Evolutionary conservation across 2,113 vertebrate species (phyloP).

Genomic region (Ginglymostoma cirratum): DNA sequence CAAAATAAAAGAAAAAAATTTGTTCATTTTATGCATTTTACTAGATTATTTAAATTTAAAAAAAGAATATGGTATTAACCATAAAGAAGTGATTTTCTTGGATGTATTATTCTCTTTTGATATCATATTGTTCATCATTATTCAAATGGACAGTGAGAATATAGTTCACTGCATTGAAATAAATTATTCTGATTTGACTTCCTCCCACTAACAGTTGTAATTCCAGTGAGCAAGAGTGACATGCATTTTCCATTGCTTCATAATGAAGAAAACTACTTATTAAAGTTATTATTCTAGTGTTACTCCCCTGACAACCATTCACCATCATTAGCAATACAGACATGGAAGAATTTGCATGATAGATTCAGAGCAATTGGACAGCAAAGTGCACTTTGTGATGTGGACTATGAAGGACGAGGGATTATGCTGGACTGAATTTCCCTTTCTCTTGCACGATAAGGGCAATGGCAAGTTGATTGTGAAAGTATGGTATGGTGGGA

Average conservation of each 20-base stretch:
- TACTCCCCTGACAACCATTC: not conserved
- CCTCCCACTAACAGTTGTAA: not conserved
- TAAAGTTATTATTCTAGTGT: slow-evolving; percentile 2
- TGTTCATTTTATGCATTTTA: not conserved
- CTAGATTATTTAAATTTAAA: not conserved
- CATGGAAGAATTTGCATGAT: not conserved
- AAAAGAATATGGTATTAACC: not conserved
- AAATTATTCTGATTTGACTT: slow-evolving; percentile 15
- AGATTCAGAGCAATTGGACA: not conserved
- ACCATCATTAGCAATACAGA: slow-evolving; percentile 6
- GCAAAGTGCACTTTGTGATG: not conserved
- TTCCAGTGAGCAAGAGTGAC: not conserved
- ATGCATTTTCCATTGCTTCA: not conserved
- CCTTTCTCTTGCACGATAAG: no score
- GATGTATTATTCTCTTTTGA: not conserved
- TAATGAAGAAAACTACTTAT: not conserved
- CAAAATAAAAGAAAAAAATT: not conserved
- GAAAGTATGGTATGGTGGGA: no score
- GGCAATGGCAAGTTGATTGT: no score
- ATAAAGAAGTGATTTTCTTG: not conserved
- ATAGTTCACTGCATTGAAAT: not conserved
- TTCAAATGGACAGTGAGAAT: not conserved
- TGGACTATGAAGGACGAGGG: not conserved
- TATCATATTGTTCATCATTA: not conserved
- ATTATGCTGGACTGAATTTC: not conserved